Evolutionary conservation across 2,113 vertebrate species (phyloP).

Genomic region (Origma solitaria): DNA sequence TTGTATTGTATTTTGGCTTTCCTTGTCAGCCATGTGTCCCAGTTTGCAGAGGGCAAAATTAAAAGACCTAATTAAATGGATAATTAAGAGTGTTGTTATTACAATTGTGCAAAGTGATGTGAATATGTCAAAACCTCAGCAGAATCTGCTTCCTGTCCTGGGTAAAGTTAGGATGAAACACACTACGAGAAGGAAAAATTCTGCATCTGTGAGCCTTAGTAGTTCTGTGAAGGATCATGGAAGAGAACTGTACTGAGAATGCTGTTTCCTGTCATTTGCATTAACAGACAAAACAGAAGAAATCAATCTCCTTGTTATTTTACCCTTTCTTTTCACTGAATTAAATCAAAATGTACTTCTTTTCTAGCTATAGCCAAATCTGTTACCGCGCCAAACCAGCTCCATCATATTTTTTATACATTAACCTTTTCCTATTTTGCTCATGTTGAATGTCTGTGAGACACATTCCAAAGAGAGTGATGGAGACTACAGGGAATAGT

Average conservation of each 20-base stretch:
- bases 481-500: background rate
- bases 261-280: background rate
- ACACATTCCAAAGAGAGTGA: background rate
- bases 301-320: background rate
- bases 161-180: background rate
- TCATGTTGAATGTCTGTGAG: background rate
- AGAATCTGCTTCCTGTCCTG: background rate
- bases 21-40: fast-evolving
- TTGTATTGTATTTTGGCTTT: background rate
- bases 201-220: background rate
- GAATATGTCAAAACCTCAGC: background rate
- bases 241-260: background rate
- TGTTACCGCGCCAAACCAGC: background rate
- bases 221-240: background rate
- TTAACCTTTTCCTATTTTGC: background rate
- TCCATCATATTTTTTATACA: too few species aligned
- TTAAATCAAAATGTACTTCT: background rate
- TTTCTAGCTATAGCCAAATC: background rate
- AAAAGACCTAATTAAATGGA: background rate
- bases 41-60: fast-evolving
- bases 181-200: background rate
- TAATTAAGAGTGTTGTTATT: background rate
- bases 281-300: background rate
- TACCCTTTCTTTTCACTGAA: background rate
- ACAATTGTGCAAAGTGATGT: background rate